Conservation (phyloP, 2,113 vertebrate species). For the Petrocephalus zakoni region DNA sequence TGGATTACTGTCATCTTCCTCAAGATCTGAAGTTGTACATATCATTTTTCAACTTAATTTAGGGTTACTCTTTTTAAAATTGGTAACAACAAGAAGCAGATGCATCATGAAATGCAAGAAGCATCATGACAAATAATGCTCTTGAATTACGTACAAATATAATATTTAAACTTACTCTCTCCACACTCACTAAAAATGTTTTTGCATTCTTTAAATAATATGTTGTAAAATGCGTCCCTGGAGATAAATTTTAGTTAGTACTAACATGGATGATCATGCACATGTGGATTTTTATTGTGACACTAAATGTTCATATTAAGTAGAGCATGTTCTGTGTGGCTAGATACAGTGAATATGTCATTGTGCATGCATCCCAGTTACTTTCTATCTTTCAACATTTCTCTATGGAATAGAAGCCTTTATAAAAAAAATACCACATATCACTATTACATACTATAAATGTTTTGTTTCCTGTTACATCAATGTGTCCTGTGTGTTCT, state of each 20-base stretch:
- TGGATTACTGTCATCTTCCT: not conserved
- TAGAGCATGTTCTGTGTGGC: not conserved
- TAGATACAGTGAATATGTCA: not conserved
- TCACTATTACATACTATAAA: not conserved
- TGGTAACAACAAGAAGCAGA: not conserved
- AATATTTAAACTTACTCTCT: not conserved
- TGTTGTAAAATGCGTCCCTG: not conserved
- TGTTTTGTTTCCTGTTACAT: not conserved
- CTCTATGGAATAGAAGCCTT: not conserved
- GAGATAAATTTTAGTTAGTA: not conserved
- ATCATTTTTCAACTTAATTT: not conserved
- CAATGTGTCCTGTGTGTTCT: not conserved
- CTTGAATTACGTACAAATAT: not conserved
- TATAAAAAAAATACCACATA: not conserved
- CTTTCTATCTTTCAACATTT: not conserved
- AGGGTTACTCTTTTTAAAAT: not conserved
- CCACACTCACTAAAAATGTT: not conserved
- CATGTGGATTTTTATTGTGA: not conserved
- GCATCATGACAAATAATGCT: not conserved
- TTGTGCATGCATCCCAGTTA: not conserved
- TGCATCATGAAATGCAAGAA: not conserved
- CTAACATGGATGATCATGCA: not conserved
- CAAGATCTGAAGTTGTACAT: not conserved
- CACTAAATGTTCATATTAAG: not conserved
- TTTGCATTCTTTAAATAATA: not conserved